phyloP scores from a whole-genome alignment of 1,140 invertebrate species.

The Hyphantria cunea region DNA sequence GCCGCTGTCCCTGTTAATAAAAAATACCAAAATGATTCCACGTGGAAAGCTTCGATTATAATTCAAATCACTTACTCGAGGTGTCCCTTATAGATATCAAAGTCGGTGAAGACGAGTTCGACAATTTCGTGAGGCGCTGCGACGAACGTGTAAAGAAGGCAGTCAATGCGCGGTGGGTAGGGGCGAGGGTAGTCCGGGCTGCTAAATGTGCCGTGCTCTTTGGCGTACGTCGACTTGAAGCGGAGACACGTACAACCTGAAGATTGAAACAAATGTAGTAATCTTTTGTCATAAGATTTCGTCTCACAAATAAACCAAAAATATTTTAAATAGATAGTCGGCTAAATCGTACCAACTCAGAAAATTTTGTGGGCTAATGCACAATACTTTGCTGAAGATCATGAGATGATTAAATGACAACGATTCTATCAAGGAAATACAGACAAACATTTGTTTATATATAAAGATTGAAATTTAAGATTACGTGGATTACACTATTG shows the following conservation, averaged over 20 bases:
- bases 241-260: slow-evolving; percentile 91
- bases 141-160: slow-evolving; percentile 93
- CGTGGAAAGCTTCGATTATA: neutral
- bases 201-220: slow-evolving; percentile 90
- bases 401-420: too few species aligned
- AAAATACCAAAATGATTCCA: too few species aligned
- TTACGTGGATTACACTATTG: too few species aligned
- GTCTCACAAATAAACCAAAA: too few species aligned
- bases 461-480: too few species aligned
- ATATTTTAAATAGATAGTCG: too few species aligned
- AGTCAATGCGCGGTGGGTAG: slow-evolving; percentile 89
- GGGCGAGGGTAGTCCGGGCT: slow-evolving; percentile 91
- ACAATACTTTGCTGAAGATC: too few species aligned
- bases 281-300: neutral
- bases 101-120: slow-evolving; percentile 90
- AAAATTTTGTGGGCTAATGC: too few species aligned
- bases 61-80: slow-evolving; percentile 83
- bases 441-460: too few species aligned
- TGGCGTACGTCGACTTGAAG: slow-evolving; percentile 90
- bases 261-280: slow-evolving; percentile 39
- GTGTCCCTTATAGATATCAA: slow-evolving; percentile 86
- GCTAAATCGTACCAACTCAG: too few species aligned
- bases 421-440: too few species aligned
- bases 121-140: slow-evolving; percentile 90
- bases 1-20: too few species aligned